These are phyloP conservation scores for Anarhynchus alexandrinus DNA, from an alignment of 2,113 vertebrate genomes.

Conservation along the genomic window DNA sequence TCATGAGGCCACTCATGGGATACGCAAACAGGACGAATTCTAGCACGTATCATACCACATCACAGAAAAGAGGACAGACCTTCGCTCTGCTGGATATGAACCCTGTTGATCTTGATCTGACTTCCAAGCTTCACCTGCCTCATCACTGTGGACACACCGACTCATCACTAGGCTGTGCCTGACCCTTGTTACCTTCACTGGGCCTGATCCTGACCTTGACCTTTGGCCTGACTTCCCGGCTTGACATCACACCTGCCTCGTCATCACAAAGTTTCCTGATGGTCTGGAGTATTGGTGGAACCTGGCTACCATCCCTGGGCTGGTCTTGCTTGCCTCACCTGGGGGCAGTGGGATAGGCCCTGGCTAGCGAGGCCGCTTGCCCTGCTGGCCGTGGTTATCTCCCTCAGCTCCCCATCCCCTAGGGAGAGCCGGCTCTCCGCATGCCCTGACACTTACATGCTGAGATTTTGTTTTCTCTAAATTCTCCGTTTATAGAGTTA, in stretches of 20 bases:
- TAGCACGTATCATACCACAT: accelerated
- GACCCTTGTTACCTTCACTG: background rate
- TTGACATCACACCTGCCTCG: background rate
- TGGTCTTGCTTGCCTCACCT: accelerated
- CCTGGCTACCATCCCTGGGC: background rate
- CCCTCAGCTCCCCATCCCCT: background rate
- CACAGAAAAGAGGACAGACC: background rate
- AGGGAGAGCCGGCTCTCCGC: background rate
- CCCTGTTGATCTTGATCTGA: background rate
- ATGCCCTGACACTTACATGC: background rate
- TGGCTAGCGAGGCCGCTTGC: background rate
- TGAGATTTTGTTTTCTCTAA: background rate
- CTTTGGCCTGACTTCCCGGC: background rate
- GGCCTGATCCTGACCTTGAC: background rate
- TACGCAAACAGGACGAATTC: background rate
- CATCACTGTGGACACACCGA: background rate
- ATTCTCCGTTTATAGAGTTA: background rate
- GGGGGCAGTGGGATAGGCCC: background rate
- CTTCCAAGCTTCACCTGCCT: background rate
- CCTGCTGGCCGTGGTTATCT: background rate
- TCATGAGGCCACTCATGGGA: background rate
- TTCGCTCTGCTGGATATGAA: background rate
- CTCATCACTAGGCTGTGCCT: background rate
- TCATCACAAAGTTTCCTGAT: background rate
- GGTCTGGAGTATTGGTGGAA: background rate